Percentiles rank a stretch among this genome's conserved stretches.
phyloP scores from a whole-genome alignment of 2,797 vertebrate species.

The Falco cherrug region DNA sequence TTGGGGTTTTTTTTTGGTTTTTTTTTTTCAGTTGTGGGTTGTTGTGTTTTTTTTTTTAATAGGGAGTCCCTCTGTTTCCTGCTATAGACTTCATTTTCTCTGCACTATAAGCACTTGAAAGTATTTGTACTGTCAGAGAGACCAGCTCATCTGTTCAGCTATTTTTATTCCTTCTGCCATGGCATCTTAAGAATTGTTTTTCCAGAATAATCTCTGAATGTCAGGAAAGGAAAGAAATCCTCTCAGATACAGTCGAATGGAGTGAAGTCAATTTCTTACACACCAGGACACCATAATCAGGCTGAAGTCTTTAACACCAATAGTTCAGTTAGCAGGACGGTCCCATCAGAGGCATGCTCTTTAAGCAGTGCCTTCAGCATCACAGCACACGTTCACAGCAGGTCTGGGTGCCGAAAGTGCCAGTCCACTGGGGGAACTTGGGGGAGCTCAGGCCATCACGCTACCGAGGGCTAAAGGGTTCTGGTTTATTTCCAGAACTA shows the following conservation, averaged over 20 bases:
- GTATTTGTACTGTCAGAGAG: neutral
- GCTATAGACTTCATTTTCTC: slow-evolving; percentile 1
- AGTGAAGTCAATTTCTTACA: neutral
- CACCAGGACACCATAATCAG: neutral
- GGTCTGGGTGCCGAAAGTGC: neutral
- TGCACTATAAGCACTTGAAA: neutral
- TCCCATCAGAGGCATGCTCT: neutral
- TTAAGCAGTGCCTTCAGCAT: neutral
- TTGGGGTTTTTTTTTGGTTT: too few species aligned
- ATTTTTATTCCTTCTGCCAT: neutral
- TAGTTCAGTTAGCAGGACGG: neutral
- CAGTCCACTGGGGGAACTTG: accelerated
- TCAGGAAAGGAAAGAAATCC: neutral
- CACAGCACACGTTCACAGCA: neutral
- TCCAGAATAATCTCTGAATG: slow-evolving; percentile 6
- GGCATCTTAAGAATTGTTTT: neutral
- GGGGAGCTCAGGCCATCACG: neutral
- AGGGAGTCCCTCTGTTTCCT: slow-evolving; percentile 58
- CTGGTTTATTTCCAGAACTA: neutral
- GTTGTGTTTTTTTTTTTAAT: too few species aligned
- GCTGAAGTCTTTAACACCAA: neutral
- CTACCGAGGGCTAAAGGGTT: neutral
- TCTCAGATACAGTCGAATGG: neutral
- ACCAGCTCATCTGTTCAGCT: neutral
- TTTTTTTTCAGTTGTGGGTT: too few species aligned